Evolutionary conservation across 2,797 vertebrate genomes (phyloP).

Genomic region (Bradypodion ventrale): DNA sequence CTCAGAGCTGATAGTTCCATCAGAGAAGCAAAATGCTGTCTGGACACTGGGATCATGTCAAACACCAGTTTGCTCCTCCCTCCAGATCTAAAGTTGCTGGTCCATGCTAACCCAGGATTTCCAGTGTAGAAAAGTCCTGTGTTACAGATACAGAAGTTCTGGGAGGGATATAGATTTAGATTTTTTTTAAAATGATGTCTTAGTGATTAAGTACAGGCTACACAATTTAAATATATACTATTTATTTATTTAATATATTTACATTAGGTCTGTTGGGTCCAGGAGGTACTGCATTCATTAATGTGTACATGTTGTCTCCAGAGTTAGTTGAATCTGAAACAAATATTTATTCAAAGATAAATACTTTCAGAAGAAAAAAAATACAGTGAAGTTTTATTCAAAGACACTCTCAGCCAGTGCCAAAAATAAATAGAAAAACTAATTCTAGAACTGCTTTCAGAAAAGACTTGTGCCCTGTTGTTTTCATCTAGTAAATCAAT

Average conservation of each 20-base stretch:
- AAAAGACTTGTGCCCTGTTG: background rate
- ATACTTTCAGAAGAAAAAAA: constrained; percentile 36
- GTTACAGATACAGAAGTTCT: no score
- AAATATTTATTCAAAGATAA: constrained; percentile 57
- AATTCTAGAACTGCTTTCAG: background rate
- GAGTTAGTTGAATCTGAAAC: constrained; percentile 95
- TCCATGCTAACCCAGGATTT: no score
- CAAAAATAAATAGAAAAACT: constrained; percentile 26
- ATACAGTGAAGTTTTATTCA: constrained; percentile 36
- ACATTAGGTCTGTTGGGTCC: constrained; percentile 95
- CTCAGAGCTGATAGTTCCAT: no score
- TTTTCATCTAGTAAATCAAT: constrained; percentile 9
- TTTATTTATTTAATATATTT: constrained; percentile 66
- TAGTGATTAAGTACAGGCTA: background rate
- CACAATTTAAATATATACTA: constrained; percentile 4
- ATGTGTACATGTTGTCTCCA: constrained; percentile 98
- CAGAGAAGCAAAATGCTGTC: no score
- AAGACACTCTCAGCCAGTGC: constrained; percentile 37
- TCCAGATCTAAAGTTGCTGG: no score
- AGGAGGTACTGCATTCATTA: constrained; percentile 95
- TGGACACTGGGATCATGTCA: no score
- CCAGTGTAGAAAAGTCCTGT: no score
- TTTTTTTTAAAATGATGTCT: background rate
- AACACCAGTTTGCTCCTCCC: no score
- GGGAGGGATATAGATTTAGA: background rate